These are phyloP conservation scores for Pomacea maculata DNA, from an alignment of 1,140 invertebrate genomes.

Conservation along the genomic window DNA sequence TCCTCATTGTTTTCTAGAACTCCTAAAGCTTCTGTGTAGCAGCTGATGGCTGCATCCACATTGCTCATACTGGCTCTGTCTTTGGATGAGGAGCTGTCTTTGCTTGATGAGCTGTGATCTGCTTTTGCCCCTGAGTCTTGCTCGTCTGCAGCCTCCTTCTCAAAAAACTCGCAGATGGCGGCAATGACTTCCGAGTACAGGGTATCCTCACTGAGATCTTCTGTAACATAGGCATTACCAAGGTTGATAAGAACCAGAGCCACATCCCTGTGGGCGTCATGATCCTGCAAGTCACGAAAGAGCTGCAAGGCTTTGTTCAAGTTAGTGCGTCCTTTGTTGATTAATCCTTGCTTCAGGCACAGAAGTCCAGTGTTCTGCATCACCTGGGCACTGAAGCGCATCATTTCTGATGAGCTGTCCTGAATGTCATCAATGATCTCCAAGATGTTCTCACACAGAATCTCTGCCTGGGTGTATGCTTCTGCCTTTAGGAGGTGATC, in stretches of 20 bases:
- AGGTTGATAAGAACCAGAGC: constrained; percentile 56
- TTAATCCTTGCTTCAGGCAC: constrained; percentile 53
- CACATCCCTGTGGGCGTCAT: constrained; percentile 54
- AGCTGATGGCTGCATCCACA: constrained; percentile 50
- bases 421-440: constrained; percentile 56
- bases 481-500: constrained; percentile 50
- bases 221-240: constrained; percentile 58
- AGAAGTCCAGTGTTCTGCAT: constrained; percentile 58
- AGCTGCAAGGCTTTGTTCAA: constrained; percentile 55
- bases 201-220: constrained; percentile 52
- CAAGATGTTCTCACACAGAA: constrained; percentile 54
- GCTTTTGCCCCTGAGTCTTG: constrained; percentile 26
- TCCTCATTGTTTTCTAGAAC: constrained; percentile 51
- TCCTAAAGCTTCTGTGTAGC: constrained; percentile 54
- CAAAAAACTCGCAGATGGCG: constrained; percentile 58
- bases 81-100: constrained; percentile 7
- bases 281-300: constrained; percentile 55
- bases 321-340: constrained; percentile 50
- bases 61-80: constrained; percentile 16
- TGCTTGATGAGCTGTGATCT: not conserved
- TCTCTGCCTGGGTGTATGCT: constrained; percentile 50
- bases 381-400: constrained; percentile 53
- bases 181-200: constrained; percentile 54
- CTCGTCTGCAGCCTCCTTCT: constrained; percentile 54
- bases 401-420: constrained; percentile 53